A percentile compares a stretch with the other conserved stretches of the same genome.
These are phyloP conservation scores for Rhinoptilus africanus DNA, from an alignment of 2,113 vertebrate species.

Conservation along the genomic window DNA sequence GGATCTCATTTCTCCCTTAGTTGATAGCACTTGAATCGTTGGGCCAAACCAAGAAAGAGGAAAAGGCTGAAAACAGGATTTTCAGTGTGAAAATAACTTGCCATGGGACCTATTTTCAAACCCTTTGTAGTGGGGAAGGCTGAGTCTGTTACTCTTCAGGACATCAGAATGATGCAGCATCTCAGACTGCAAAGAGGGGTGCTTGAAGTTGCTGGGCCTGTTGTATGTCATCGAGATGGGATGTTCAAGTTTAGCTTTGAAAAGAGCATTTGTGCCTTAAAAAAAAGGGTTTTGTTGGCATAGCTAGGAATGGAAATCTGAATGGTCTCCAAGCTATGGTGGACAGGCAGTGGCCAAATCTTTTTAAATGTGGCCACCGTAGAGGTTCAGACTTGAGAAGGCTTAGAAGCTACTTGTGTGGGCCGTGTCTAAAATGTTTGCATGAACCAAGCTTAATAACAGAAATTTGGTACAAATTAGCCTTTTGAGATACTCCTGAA, in stretches of 20 bases:
- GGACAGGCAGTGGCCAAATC: background rate
- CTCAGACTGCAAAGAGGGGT: background rate
- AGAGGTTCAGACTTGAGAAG: background rate
- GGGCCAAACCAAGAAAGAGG: background rate
- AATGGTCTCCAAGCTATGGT: background rate
- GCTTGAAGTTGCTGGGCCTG: background rate
- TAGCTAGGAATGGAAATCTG: background rate
- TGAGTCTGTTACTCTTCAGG: background rate
- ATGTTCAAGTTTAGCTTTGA: background rate
- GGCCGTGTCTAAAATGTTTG: background rate
- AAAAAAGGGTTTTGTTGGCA: background rate
- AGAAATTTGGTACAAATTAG: background rate
- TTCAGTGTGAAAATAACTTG: background rate
- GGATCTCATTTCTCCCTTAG: accelerated
- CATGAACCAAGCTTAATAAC: background rate
- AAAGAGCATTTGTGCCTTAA: background rate
- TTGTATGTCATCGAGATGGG: background rate
- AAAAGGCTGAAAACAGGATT: background rate
- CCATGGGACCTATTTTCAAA: background rate
- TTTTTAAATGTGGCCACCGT: background rate
- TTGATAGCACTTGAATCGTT: background rate
- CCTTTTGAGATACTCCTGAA: background rate
- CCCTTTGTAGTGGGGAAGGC: background rate
- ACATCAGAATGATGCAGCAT: background rate
- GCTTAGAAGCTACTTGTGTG: background rate